Percentiles rank a stretch among this genome's conserved stretches.
These are phyloP conservation scores for Hozukius guyotensis DNA, from an alignment of 2,797 vertebrate genomes.

Conservation along the genomic window DNA sequence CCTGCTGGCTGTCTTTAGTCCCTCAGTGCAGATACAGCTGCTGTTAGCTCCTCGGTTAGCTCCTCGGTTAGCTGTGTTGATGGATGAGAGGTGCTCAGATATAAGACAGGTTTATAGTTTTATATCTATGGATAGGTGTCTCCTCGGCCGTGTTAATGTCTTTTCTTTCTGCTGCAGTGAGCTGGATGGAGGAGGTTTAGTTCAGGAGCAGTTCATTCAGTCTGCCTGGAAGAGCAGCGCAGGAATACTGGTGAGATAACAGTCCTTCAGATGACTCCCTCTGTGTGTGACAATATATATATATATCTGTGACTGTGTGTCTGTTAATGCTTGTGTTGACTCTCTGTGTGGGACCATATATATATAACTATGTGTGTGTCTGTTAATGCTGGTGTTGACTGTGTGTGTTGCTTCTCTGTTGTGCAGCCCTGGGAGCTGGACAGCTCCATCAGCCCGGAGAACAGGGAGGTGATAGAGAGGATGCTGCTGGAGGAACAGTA, in stretches of 20 bases:
- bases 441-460: slow-evolving; percentile 94
- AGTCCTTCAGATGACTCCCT: not conserved
- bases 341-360: too few species aligned
- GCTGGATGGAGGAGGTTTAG: slow-evolving; percentile 76
- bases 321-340: not conserved
- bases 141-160: not conserved
- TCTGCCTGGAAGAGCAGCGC: slow-evolving; percentile 89
- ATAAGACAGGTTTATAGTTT: too few species aligned
- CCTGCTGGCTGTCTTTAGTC: not conserved
- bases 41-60: not conserved
- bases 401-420: slow-evolving; percentile 11
- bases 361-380: too few species aligned
- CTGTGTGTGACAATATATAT: too few species aligned
- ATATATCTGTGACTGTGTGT: not conserved
- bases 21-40: not conserved
- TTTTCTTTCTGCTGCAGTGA: slow-evolving; percentile 73
- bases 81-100: too few species aligned
- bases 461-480: slow-evolving; percentile 92
- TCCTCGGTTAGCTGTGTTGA: not conserved
- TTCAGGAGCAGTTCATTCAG: slow-evolving; percentile 89
- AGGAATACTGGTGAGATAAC: slow-evolving; percentile 80
- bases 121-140: not conserved
- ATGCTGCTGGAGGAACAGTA: slow-evolving; percentile 99
- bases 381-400: not conserved
- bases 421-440: slow-evolving; percentile 94